Evolutionary conservation across 2,113 vertebrate genomes (phyloP).

Genomic region (Onychorhynchus coronatus): DNA sequence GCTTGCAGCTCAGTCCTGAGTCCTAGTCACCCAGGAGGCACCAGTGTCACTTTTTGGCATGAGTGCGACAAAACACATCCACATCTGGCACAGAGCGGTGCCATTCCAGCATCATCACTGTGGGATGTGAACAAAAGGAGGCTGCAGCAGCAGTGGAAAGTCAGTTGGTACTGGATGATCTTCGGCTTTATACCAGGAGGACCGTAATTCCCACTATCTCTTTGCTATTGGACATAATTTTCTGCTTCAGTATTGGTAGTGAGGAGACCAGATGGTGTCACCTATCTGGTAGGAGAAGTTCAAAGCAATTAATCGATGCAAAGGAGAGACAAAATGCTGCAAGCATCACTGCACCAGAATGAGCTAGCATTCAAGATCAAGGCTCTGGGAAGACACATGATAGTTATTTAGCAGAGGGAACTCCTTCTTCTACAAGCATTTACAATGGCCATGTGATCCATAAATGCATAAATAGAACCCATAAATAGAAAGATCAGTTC

Average conservation of each 20-base stretch:
- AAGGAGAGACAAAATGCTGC: not conserved
- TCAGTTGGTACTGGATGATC: not conserved
- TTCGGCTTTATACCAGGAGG: not conserved
- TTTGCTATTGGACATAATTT: not conserved
- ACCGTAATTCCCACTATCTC: not conserved
- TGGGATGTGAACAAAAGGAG: accelerated
- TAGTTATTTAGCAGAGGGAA: not conserved
- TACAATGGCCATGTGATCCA: not conserved
- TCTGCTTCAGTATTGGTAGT: not conserved
- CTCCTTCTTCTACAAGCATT: not conserved
- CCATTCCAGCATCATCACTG: not conserved
- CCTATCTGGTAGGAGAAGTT: not conserved
- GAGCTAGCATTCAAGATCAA: not conserved
- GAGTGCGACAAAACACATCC: not conserved
- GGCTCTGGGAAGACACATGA: not conserved
- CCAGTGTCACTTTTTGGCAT: not conserved
- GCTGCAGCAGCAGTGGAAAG: not conserved
- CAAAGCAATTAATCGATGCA: not conserved
- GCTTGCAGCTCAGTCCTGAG: not conserved
- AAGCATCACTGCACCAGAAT: not conserved
- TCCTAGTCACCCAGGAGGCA: not conserved
- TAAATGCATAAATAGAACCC: not conserved
- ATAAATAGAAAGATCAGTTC: not conserved
- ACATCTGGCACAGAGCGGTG: not conserved
- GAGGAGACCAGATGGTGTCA: not conserved